Evolutionary conservation across 2,797 vertebrate genomes (phyloP).

Genomic region (Brotula barbata): DNA sequence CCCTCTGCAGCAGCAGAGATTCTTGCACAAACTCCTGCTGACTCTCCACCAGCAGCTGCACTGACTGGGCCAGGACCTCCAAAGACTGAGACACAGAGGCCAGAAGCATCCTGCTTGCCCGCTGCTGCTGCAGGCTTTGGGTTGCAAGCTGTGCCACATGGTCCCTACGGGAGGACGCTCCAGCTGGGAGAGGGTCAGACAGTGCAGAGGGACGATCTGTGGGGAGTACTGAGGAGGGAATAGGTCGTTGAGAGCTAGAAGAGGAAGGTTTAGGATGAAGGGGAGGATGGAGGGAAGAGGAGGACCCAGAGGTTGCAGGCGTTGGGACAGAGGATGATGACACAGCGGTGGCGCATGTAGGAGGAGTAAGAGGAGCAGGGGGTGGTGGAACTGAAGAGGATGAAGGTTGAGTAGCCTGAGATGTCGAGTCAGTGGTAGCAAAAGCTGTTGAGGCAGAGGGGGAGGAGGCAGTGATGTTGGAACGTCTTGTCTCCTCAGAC

Average conservation of each 20-base stretch:
- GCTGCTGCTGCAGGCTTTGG: conserved; percentile 81
- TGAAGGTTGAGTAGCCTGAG: not conserved
- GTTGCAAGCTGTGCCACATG: conserved; percentile 69
- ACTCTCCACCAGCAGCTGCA: conserved; percentile 79
- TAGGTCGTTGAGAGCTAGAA: not conserved
- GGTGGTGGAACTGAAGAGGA: conserved; percentile 3
- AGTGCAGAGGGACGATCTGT: not conserved
- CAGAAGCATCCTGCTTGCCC: conserved; percentile 72
- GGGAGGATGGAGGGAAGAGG: conserved; percentile 5
- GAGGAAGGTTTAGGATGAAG: not conserved
- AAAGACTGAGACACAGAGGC: conserved; percentile 76
- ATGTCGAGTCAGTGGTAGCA: conserved; percentile 5
- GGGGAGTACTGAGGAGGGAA: not conserved
- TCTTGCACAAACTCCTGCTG: conserved; percentile 81
- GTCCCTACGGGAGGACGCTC: conserved; percentile 32
- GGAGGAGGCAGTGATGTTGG: not conserved
- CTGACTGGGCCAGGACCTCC: conserved; percentile 75
- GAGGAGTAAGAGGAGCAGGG: not conserved
- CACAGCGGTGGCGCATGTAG: not conserved
- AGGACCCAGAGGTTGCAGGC: not conserved
- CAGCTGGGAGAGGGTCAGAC: conserved; percentile 32
- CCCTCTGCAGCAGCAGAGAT: conserved; percentile 77
- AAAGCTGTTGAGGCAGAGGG: conserved; percentile 15
- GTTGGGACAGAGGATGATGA: conserved; percentile 2
- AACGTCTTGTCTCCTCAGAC: not conserved